Evolutionary conservation across 2,113 vertebrate genomes (phyloP), one percentile per base, ranked within the genome.

Genomic region (Nycticorax nycticorax): DNA sequence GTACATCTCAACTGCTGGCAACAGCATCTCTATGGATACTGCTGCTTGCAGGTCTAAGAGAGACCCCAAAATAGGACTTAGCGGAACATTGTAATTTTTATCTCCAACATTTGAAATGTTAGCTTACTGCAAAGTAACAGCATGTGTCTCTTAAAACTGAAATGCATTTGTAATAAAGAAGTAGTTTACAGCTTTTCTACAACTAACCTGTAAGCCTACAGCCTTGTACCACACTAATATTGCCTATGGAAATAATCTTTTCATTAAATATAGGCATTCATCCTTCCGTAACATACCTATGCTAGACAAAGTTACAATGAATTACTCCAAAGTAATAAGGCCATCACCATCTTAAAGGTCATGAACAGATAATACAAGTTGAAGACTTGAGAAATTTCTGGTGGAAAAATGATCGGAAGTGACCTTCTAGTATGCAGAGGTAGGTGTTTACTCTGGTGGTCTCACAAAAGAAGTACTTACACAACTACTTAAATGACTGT

Each of bases 11-110:
- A 89, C 92, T 89, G 67, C 91, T 95, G 77, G 89, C 84, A 93
- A 67, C 50, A 71, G 6, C 68, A 90, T 89, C 91, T 89, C 91
- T 91, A 92, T 81, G 79, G 96, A 94, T 94, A 95, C 95, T 55
- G 79, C 88, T 85, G 73, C 91, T 85, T 41, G 45, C 86, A 92
- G 66, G 77, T 92, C 73, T 87, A 45, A 86, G 2, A 63, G 45
- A 55, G 27, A 94, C 83, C 53, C 35, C 37, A 84, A 88, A 86
- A 92, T 2, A 80, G 45, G 57, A 45, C 18, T 37, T 57, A 12
- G 32, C 35, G 5, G 3, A 71, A 72, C 24, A 62, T 13, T 11
- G 18, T 6, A 24, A 13, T 37, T 66, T 45, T 32, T 17, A 37
- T 26, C 62, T 78, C 62, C 71, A 85, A 59, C 56, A 71, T 47